Conservation (phyloP, 2,888 invertebrate species). For the Andrena bicolor region DNA sequence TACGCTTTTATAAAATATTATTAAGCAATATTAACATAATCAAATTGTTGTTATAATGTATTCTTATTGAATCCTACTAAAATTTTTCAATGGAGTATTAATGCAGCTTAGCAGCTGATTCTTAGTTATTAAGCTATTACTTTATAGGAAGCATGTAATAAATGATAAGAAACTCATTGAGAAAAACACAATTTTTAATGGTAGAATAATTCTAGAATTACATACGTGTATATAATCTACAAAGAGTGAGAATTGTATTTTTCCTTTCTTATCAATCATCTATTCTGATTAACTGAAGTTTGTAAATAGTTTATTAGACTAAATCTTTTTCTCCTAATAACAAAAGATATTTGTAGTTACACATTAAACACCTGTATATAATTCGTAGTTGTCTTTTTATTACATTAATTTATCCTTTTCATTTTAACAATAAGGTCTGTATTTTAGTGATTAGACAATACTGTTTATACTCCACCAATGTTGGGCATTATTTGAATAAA, state of each 20-base stretch:
- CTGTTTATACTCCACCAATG: no score
- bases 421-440: conserved; percentile 3
- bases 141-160: conserved; percentile 59
- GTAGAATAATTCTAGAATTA: conserved; percentile 46
- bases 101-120: conserved; percentile 34
- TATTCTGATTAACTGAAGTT: conserved; percentile 65
- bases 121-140: conserved; percentile 54
- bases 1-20: conserved; percentile 52
- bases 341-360: conserved; percentile 51
- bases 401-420: conserved; percentile 18
- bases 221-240: conserved; percentile 49
- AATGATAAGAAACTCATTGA: conserved; percentile 45
- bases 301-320: conserved; percentile 78
- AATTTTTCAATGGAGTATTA: conserved; percentile 36
- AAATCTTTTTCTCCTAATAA: conserved; percentile 68
- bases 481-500: no score
- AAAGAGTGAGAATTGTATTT: conserved; percentile 53
- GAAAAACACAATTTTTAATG: conserved; percentile 60
- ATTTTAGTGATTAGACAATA: not conserved
- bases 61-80: conserved; percentile 41
- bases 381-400: conserved; percentile 33
- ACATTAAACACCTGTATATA: conserved; percentile 67
- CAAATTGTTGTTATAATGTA: conserved; percentile 21
- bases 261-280: conserved; percentile 43
- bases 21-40: conserved; percentile 44